Evolutionary conservation across 2,888 invertebrate species (phyloP), one percentile per base, ranked within the genome.

Genomic region (Calameuta idolon): DNA sequence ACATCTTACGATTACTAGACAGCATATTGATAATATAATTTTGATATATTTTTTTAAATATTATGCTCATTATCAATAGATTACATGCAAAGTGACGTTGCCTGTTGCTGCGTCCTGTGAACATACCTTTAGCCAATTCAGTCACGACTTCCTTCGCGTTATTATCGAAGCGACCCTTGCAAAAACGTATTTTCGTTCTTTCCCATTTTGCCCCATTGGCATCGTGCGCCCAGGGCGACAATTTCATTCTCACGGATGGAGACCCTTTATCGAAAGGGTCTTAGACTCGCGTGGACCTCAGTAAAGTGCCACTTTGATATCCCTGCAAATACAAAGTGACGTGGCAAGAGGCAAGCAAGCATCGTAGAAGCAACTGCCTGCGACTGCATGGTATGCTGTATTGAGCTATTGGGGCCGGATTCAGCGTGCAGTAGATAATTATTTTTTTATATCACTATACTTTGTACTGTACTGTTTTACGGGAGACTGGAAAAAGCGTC

Each of bases 321-420:
- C 35, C 37, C 74, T 76, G 78, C 33, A 79, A 79, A 81, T 81
- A 74, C 79, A 76, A 78, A 81, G 74, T 79, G 78, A 79, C 77
- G 76, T 76, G 77, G 81, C 81, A 80, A 84, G 83, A 83, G 84
- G 83, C 81, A 55, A 55, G 23, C 23, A 55, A 79, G 83, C 80
- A 55, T 86, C 79, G 86, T 87, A 89, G 87, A 88, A 89, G 88
- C 87, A 89, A 90, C 82, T 88, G 90, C 90, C 89, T 91, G 90
- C 86, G 87, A 89, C 83, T 90, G 91, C 91, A 91, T 91, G 91
- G 87, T 89, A 91, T 91, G 91, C 89, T 90, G 89, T 90, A 90
- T 89, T 89, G 86, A 90, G 90, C 89, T 90, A 89, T 71, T 71
- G 88, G 85, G 88, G 86, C 87, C 87, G 87, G 86, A 87, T 88